Conservation (phyloP, 2,113 vertebrate genomes). For the Syngnathoides biaculeatus region DNA sequence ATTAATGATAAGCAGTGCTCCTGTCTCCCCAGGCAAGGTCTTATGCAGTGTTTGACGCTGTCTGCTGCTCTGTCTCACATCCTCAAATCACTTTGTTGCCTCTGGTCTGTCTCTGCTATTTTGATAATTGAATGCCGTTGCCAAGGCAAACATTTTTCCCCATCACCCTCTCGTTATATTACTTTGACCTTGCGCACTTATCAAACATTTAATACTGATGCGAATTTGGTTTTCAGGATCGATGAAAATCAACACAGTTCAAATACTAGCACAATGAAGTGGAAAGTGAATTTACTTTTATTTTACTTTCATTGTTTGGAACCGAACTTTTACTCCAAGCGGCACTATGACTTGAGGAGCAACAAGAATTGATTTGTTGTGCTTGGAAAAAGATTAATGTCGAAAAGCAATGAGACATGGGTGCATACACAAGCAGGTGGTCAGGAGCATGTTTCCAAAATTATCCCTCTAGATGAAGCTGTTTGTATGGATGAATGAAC, state of each 20-base stretch:
- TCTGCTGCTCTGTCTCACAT: conserved; percentile 45
- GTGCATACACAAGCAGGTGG: conserved; percentile 19
- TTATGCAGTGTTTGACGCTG: conserved; percentile 29
- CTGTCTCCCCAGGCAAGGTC: conserved; percentile 51
- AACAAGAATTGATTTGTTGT: conserved; percentile 19
- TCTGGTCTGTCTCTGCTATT: conserved; percentile 38
- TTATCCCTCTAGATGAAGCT: conserved; percentile 39
- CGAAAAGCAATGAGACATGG: conserved; percentile 27
- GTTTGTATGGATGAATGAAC: conserved; percentile 68
- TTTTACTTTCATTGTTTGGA: not conserved
- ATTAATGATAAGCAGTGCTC: conserved; percentile 40
- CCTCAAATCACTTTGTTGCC: conserved; percentile 32
- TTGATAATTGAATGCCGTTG: conserved; percentile 45
- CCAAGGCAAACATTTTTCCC: not conserved
- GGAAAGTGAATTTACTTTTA: not conserved
- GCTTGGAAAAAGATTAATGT: conserved; percentile 40
- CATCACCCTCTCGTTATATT: not conserved
- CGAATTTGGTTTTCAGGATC: not conserved
- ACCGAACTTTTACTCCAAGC: not conserved
- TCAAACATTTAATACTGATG: not conserved
- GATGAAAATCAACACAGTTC: not conserved
- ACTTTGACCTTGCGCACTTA: not conserved
- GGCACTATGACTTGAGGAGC: conserved; percentile 11
- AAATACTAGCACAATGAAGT: not conserved
- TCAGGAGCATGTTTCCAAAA: conserved; percentile 48